Conservation (phyloP, 2,113 vertebrate genomes). For the Ornithorhynchus anatinus region DNA sequence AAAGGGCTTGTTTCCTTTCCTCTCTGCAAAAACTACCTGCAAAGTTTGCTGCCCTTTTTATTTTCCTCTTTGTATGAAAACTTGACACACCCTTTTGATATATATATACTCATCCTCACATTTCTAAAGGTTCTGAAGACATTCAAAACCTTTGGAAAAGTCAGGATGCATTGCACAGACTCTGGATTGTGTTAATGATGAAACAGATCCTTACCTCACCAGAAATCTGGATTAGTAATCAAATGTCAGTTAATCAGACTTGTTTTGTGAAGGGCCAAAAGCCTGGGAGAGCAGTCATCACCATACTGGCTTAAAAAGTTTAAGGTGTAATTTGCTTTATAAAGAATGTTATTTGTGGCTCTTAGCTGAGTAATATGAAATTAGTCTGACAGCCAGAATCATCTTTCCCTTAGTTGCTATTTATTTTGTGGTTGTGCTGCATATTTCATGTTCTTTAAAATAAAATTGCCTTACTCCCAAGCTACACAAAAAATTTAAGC, state of each 20-base stretch:
- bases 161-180: not conserved
- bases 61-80: constrained; percentile 1
- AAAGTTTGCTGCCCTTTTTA: constrained; percentile 7
- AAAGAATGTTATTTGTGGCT: constrained; percentile 7
- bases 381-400: not conserved
- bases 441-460: constrained; percentile 2
- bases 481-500: not conserved
- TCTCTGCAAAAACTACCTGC: not conserved
- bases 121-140: not conserved
- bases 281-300: not conserved
- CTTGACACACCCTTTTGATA: not conserved
- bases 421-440: not conserved
- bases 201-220: not conserved
- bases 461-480: not conserved
- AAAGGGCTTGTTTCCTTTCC: not conserved
- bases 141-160: not conserved
- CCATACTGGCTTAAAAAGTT: not conserved
- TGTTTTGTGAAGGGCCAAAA: not conserved
- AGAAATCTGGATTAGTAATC: not conserved
- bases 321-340: not conserved
- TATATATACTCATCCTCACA: not conserved
- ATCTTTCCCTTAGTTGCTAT: not conserved
- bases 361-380: not conserved
- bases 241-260: not conserved
- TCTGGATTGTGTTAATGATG: not conserved